Evolutionary conservation across 2,113 vertebrate genomes (phyloP).

Genomic region (Hippoglossus stenolepis): DNA sequence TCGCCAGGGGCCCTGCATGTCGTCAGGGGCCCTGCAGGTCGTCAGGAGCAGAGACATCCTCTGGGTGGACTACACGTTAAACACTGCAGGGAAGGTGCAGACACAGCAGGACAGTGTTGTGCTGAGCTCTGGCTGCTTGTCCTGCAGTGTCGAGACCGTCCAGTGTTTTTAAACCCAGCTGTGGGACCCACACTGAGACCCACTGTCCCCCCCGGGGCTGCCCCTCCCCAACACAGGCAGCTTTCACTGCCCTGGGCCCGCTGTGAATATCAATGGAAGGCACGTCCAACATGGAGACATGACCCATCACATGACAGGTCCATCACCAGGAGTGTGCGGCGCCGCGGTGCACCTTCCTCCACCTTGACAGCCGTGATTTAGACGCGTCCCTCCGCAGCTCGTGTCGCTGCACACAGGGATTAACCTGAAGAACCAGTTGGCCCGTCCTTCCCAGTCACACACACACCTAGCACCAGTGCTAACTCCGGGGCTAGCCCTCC

Average conservation of each 20-base stretch:
- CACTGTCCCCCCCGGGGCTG: constrained; percentile 56
- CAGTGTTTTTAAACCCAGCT: constrained; percentile 39
- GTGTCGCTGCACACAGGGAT: constrained; percentile 21
- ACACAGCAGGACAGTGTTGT: background rate
- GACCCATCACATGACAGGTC: background rate
- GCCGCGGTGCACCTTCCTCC: background rate
- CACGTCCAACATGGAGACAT: background rate
- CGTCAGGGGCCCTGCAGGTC: constrained; percentile 28
- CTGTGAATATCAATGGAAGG: constrained; percentile 70
- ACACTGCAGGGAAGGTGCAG: constrained; percentile 1
- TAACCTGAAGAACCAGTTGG: constrained; percentile 74
- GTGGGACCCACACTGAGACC: constrained; percentile 62
- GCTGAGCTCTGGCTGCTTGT: background rate
- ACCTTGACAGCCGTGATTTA: background rate
- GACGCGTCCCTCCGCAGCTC: background rate
- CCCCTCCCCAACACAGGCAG: constrained; percentile 54
- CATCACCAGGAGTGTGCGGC: background rate
- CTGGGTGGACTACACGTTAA: constrained; percentile 19
- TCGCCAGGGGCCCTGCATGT: constrained; percentile 22
- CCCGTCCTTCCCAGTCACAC: constrained; percentile 11
- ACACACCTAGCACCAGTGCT: constrained; percentile 16
- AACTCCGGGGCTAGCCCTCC: background rate
- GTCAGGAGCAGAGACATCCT: constrained; percentile 19
- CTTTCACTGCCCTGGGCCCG: constrained; percentile 47
- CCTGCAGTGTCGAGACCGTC: no score